Conservation (phyloP, 2,888 invertebrate species). For the Chirona hameri region DNA sequence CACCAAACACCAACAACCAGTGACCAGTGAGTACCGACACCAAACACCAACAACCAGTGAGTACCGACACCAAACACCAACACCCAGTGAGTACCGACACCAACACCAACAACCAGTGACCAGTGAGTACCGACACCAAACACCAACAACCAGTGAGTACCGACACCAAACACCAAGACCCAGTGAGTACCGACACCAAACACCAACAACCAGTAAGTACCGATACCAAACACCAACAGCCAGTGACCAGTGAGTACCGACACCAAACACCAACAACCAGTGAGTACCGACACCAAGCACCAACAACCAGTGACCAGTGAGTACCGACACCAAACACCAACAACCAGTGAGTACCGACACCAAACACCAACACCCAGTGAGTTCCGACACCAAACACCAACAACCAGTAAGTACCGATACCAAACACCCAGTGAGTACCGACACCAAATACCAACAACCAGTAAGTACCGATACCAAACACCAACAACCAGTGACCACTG, state of each 20-base stretch:
- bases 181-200: constrained; percentile 57
- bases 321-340: neutral
- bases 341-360: too few relatives aligned
- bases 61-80: neutral
- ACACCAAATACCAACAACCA: too few relatives aligned
- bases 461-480: neutral
- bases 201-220: constrained; percentile 37
- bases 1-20: neutral
- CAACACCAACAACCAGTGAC: neutral
- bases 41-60: neutral
- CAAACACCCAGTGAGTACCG: too few relatives aligned
- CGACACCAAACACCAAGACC: constrained; percentile 36
- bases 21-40: neutral
- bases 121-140: constrained; percentile 78
- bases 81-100: neutral
- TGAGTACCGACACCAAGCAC: neutral
- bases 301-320: neutral
- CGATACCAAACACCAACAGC: neutral
- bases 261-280: neutral
- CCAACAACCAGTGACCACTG: neutral
- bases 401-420: neutral
- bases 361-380: neutral
- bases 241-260: neutral
- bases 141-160: constrained; percentile 89
- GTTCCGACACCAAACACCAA: neutral